Evolutionary conservation across 2,113 vertebrate species (phyloP).

Genomic region (Lagenorhynchus albirostris): DNA sequence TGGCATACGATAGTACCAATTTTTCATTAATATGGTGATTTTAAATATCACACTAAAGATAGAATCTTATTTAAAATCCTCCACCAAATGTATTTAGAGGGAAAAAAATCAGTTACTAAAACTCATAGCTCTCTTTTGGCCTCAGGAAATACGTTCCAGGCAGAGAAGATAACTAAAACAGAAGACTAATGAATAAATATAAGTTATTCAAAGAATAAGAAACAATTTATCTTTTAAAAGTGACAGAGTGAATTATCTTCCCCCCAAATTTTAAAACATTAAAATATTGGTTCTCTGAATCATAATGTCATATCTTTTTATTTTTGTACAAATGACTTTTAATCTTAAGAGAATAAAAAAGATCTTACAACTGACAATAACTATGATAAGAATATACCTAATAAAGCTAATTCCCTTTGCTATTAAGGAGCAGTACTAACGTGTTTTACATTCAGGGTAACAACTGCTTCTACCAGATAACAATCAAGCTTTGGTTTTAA

Average conservation of each 20-base stretch:
- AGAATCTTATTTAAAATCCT: background rate
- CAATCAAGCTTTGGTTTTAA: background rate
- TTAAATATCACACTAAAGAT: background rate
- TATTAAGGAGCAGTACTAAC: background rate
- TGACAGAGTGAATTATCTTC: slow-evolving; percentile 38
- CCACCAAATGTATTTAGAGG: background rate
- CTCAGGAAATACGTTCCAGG: slow-evolving; percentile 25
- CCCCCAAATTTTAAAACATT: background rate
- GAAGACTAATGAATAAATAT: slow-evolving; percentile 30
- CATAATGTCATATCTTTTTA: background rate
- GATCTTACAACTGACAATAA: background rate
- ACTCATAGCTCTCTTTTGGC: background rate
- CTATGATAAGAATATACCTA: background rate
- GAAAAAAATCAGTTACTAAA: background rate
- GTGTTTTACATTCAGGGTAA: slow-evolving; percentile 31
- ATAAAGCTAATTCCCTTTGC: slow-evolving; percentile 11
- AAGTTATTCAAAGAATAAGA: slow-evolving; percentile 45
- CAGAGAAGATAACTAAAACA: background rate
- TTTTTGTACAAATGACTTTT: slow-evolving; percentile 16
- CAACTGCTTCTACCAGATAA: background rate
- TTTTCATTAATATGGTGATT: background rate
- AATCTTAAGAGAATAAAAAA: background rate
- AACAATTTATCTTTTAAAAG: slow-evolving; percentile 60
- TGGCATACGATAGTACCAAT: background rate
- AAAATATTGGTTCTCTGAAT: slow-evolving; percentile 7